These are phyloP conservation scores for Meteorus colon DNA, from an alignment of 2,888 invertebrate species.

Conservation along the genomic window DNA sequence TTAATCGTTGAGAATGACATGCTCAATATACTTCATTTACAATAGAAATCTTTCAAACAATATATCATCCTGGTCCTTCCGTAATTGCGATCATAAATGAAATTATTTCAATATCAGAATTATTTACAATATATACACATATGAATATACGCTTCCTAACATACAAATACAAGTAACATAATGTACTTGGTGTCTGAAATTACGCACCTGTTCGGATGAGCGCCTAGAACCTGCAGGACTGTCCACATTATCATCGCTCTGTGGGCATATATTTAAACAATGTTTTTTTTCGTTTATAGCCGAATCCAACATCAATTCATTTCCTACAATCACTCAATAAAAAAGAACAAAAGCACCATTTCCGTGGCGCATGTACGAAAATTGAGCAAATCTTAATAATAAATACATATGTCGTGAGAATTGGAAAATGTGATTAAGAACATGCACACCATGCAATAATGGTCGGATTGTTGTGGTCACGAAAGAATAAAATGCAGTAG, in stretches of 20 bases:
- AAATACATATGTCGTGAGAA: background rate
- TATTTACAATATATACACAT: slow-evolving; percentile 19
- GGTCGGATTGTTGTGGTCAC: background rate
- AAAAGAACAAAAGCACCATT: background rate
- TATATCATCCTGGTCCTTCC: too few species aligned
- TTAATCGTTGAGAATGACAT: too few species aligned
- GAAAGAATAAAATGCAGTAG: background rate
- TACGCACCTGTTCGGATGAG: slow-evolving; percentile 69
- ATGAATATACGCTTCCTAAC: background rate
- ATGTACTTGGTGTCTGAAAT: slow-evolving; percentile 14
- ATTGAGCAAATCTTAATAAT: background rate
- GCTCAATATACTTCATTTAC: too few species aligned
- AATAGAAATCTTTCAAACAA: too few species aligned
- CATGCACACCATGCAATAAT: background rate
- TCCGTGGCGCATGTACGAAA: background rate
- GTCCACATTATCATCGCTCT: slow-evolving; percentile 81
- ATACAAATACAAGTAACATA: slow-evolving; percentile 6
- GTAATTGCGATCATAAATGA: background rate
- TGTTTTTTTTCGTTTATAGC: slow-evolving; percentile 72
- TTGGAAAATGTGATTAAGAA: background rate
- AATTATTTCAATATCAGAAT: background rate
- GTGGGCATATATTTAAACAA: slow-evolving; percentile 60
- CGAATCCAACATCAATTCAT: slow-evolving; percentile 11
- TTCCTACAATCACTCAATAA: slow-evolving; percentile 3
- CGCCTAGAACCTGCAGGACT: slow-evolving; percentile 72